These are phyloP conservation scores for Pseudomyrmex concolor DNA, from an alignment of 1,140 invertebrate genomes.

Conservation along the genomic window DNA sequence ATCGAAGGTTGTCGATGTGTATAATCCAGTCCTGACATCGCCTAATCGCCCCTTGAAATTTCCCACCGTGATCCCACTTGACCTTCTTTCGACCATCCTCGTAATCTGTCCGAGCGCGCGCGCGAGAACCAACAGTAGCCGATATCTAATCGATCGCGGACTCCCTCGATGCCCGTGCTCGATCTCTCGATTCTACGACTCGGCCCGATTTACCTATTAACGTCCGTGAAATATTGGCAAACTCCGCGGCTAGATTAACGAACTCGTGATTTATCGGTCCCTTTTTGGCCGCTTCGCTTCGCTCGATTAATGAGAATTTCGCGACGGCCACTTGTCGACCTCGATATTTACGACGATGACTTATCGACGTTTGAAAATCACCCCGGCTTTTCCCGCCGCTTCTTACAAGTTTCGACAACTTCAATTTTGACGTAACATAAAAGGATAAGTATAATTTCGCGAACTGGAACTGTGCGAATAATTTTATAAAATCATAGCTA, in stretches of 20 bases:
- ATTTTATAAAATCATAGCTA: too few relatives aligned
- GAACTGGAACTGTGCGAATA: too few relatives aligned
- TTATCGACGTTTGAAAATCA: slow-evolving; percentile 50
- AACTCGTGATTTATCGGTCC: slow-evolving; percentile 66
- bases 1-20: slow-evolving; percentile 21
- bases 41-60: slow-evolving; percentile 63
- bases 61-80: slow-evolving; percentile 38
- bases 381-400: not conserved
- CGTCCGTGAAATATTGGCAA: slow-evolving; percentile 69
- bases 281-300: slow-evolving; percentile 55
- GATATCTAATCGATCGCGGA: slow-evolving; percentile 69
- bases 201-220: slow-evolving; percentile 67
- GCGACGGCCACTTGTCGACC: slow-evolving; percentile 51
- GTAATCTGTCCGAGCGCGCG: slow-evolving; percentile 60
- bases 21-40: slow-evolving; percentile 55
- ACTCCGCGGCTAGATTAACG: slow-evolving; percentile 67
- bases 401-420: not conserved
- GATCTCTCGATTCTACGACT: slow-evolving; percentile 64
- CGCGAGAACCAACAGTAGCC: slow-evolving; percentile 39
- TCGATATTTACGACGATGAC: slow-evolving; percentile 48
- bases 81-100: slow-evolving; percentile 55
- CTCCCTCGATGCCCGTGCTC: slow-evolving; percentile 43
- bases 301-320: slow-evolving; percentile 58
- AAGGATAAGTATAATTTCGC: not conserved
- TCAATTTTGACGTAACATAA: not conserved